Evolutionary conservation across 1,140 invertebrate species (phyloP), one percentile per base, ranked within the genome.

Genomic region (Drosophila santomea): DNA sequence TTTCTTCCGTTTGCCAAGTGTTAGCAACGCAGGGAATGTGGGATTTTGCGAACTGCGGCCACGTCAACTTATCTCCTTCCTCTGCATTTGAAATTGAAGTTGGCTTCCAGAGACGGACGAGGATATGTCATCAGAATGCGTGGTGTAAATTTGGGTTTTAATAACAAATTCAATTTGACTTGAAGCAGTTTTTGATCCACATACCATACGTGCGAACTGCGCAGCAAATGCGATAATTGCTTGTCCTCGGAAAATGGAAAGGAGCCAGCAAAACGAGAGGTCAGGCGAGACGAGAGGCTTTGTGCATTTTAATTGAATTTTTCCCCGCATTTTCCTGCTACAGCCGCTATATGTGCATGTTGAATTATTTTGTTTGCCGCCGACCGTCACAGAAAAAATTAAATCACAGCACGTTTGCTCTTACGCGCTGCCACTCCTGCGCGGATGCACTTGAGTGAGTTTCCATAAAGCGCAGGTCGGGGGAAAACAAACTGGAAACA

Each of bases 221-320:
- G 8, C 25, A 35, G 28, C 48, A 35, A 32, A 47, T 69, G 62
- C 58, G 25, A 52, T 78, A 66, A 86, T 81, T 76, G 62, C 64
- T 78, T 67, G 74, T 78, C 61, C 56, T 76, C 61, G 45, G 25
- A 0, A 25, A 47, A 14, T 5, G 44, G 15, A 47, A 12, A 43
- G 14, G 10, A 35, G 41, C 36, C 3, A 17, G 47, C 47, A 32
- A 28, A 39, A 43, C 41, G 38, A 39, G 43, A 57, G 52, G 50
- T 57, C 56, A 63, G 60, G 68, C 78, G 83, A 82, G 64, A 88
- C 83, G 79, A 61, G 66, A 78, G 80, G 64, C 72, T 86, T 76
- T 88, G 83, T 82, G 83, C 75, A 88, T 83, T 88, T 88, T 89
- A 89, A 89, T 85, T 85, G 82, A 85, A 75, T 85, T 85, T 86